Conservation (phyloP, 2,888 invertebrate species). For the Coremacera marginata region DNA sequence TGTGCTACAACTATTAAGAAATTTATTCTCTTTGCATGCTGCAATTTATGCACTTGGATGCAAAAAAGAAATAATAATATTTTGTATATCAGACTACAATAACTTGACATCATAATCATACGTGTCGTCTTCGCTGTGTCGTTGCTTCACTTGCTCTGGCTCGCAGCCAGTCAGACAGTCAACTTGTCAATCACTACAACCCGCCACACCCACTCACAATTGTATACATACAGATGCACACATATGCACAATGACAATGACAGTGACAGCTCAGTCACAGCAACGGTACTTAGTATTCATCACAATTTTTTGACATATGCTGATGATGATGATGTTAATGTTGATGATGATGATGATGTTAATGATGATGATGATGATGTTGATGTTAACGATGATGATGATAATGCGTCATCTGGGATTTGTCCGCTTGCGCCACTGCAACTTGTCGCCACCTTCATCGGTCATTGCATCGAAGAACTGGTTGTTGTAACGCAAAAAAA, state of each 20-base stretch:
- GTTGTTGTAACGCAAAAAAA: background rate
- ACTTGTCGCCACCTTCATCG: background rate
- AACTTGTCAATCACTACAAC: conserved; percentile 21
- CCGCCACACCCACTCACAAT: conserved; percentile 24
- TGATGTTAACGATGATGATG: no score
- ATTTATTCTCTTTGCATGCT: no score
- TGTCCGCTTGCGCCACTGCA: background rate
- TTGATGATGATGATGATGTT: background rate
- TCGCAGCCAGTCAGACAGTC: background rate
- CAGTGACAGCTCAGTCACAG: background rate
- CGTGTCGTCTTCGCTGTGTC: conserved; percentile 1
- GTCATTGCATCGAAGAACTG: background rate
- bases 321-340: conserved; percentile 13
- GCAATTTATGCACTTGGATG: no score
- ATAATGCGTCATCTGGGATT: conserved; percentile 28
- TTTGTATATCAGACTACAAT: background rate
- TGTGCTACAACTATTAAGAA: no score
- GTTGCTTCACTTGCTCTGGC: background rate
- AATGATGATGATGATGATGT: background rate
- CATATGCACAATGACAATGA: background rate
- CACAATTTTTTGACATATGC: conserved; percentile 29
- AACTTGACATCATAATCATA: conserved; percentile 34
- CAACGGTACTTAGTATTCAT: conserved; percentile 37
- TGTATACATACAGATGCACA: background rate
- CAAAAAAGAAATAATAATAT: no score